Evolutionary conservation across 1,140 invertebrate genomes (phyloP), one percentile per base, ranked within the genome.

Genomic region (Saccostrea echinata): DNA sequence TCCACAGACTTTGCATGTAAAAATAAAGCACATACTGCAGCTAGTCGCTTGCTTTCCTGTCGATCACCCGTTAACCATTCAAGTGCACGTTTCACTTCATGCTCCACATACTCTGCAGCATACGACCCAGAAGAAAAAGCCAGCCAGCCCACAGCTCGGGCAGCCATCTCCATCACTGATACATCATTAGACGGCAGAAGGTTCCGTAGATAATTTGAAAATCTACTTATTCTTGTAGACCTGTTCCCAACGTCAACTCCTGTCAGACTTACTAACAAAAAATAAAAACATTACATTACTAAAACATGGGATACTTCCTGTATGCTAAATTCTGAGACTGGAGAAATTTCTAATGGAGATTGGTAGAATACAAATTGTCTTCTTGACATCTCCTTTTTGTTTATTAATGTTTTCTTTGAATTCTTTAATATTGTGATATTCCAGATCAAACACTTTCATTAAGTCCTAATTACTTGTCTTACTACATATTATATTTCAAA

Each of bases 91-190:
- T 98, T 98, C 0, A 99, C 98, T 95, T 99, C 98, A 96, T 98
- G 99, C 92, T 99, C 98, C 2, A 99, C 98, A 95, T 99, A 99
- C 92, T 98, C 98, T 0, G 98, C 97, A 81, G 98, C 97, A 94
- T 98, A 98, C 0, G 98, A 98, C 21, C 98, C 98, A 27, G 98
- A 98, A 11, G 98, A 97, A 18, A 98, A 95, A 3, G 98, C 98
- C 80, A 99, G 95, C 90, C 97, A 97, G 0, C 98, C 98, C 89
- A 99, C 97, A 12, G 98, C 98, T 93, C 98, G 98, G 21, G 98
- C 98, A n/a, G 98, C 97, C 87, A 99, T 96, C 95, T 99, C 98
- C 97, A 99, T 99, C 0, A 99, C 97, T 61, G 97, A 97, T 0
- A 97, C 97, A 96, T 99, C 98, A 90, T 96, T 97, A 12, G 97